phyloP scores from a whole-genome alignment of 2,888 invertebrate species.

The Penaeus monodon region DNA sequence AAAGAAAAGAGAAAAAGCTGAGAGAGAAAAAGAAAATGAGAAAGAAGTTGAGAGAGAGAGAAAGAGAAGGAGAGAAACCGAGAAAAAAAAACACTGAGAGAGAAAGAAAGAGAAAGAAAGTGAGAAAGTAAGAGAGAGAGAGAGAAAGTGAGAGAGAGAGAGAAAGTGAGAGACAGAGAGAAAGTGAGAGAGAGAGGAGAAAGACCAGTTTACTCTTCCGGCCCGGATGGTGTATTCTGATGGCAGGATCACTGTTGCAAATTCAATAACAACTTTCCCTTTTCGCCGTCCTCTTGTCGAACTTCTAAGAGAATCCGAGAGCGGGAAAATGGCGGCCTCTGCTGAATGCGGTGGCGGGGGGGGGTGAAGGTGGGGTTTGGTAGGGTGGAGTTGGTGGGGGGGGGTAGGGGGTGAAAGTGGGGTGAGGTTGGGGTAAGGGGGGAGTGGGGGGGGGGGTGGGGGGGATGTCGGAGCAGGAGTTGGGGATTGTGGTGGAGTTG shows the following conservation, averaged over 20 bases:
- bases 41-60: too few relatives aligned
- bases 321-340: background rate
- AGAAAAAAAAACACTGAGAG: too few relatives aligned
- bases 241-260: slow-evolving; percentile 30
- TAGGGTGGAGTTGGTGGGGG: background rate
- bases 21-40: too few relatives aligned
- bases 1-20: too few relatives aligned
- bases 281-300: slow-evolving; percentile 7
- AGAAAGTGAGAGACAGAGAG: too few relatives aligned
- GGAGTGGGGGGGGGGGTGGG: background rate
- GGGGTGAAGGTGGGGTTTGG: background rate
- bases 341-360: background rate
- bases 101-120: background rate
- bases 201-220: too few relatives aligned
- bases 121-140: background rate
- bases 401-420: background rate
- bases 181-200: too few relatives aligned
- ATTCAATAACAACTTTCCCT: slow-evolving; percentile 27
- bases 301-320: slow-evolving; percentile 26
- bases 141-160: background rate
- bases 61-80: too few relatives aligned
- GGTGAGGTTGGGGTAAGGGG: background rate
- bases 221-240: slow-evolving; percentile 12
- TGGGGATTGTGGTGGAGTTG: background rate
- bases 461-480: too few relatives aligned